A percentile compares a stretch with the other conserved stretches of the same genome.
Conservation (phyloP, 2,113 vertebrate species). For the Fulica atra region DNA sequence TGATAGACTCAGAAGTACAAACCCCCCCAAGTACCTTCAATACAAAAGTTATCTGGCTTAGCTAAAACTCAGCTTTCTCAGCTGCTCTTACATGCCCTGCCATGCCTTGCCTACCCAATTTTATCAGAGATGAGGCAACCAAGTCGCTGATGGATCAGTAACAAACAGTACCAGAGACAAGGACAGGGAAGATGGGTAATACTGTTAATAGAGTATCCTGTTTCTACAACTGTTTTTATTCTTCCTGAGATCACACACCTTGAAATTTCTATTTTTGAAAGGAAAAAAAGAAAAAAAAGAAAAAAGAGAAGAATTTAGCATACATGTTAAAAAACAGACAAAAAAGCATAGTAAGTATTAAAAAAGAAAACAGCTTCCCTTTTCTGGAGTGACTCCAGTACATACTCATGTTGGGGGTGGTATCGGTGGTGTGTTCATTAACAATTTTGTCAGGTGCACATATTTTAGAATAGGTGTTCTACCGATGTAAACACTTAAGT, state of each 20-base stretch:
- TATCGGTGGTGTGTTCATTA: background rate
- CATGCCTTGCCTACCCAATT: background rate
- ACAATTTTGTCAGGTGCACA: constrained; percentile 64
- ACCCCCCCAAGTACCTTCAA: background rate
- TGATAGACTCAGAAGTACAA: background rate
- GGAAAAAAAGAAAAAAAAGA: no score
- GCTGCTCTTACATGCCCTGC: background rate
- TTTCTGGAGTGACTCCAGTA: background rate
- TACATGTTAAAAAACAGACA: background rate
- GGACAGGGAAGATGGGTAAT: background rate
- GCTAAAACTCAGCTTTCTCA: background rate
- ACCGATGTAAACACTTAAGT: constrained; percentile 72
- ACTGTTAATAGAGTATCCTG: background rate
- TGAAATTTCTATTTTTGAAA: background rate
- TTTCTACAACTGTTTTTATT: background rate
- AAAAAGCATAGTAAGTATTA: background rate
- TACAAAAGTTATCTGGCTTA: background rate
- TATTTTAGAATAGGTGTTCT: constrained; percentile 66
- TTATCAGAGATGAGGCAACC: background rate
- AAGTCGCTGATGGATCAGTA: background rate
- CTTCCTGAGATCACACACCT: rapidly evolving
- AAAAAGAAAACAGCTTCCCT: background rate
- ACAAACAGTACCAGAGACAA: background rate
- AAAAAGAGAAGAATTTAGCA: background rate
- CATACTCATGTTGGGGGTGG: background rate